These are phyloP conservation scores for Nasonovia ribisnigri DNA, from an alignment of 2,888 invertebrate species.

Conservation along the genomic window DNA sequence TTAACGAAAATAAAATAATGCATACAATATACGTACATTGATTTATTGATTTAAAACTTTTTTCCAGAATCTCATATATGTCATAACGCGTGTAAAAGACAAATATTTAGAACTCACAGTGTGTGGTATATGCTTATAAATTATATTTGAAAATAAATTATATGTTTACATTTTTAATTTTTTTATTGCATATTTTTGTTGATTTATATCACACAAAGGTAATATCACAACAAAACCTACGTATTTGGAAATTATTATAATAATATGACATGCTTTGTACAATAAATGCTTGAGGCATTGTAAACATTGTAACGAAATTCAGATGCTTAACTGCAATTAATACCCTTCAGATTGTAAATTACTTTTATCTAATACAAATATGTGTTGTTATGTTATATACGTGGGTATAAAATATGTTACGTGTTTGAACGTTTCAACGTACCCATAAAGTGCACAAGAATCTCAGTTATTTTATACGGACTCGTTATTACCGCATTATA, in stretches of 20 bases:
- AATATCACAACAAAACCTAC: not conserved
- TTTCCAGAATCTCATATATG: not conserved
- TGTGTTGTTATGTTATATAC: not conserved
- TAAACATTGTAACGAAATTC: not conserved
- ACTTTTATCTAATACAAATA: conserved; percentile 4
- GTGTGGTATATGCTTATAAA: not conserved
- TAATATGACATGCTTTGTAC: not conserved
- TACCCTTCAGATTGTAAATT: not conserved
- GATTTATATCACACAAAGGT: not conserved
- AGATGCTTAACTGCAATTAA: not conserved
- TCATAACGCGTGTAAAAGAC: not conserved
- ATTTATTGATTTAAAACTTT: not conserved
- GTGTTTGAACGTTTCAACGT: not conserved
- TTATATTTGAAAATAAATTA: not conserved
- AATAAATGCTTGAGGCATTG: not conserved
- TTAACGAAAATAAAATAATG: not conserved
- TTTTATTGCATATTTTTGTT: not conserved
- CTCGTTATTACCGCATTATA: not conserved
- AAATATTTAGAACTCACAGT: not conserved
- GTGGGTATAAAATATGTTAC: not conserved
- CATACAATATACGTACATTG: not conserved
- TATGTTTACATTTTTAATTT: not conserved
- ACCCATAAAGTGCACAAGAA: not conserved
- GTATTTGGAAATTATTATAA: not conserved
- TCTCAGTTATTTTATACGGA: not conserved